Percentiles rank a stretch among this genome's conserved stretches.
Evolutionary conservation across 2,797 vertebrate species (phyloP).

Genomic region (Mormyrus hasselquistii): DNA sequence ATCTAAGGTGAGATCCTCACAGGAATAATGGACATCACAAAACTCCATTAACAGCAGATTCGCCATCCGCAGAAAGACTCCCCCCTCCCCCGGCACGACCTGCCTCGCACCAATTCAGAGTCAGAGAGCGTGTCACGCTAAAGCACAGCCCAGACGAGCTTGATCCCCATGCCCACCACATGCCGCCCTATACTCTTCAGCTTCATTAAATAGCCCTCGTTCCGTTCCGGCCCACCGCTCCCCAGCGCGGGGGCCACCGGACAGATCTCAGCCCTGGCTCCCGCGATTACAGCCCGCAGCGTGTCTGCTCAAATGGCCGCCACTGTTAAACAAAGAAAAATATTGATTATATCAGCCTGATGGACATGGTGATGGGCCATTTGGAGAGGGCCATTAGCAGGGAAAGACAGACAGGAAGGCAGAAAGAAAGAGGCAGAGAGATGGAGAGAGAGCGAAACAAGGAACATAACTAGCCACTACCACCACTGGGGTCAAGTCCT

Average conservation of each 20-base stretch:
- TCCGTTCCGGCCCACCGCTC: neutral
- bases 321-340: constrained; percentile 52
- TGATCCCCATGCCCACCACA: neutral
- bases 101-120: neutral
- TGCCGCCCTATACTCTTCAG: neutral
- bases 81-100: neutral
- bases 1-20: neutral
- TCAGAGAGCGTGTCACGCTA: neutral
- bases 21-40: neutral
- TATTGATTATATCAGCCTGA: constrained; percentile 60
- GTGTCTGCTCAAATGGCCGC: constrained; percentile 66
- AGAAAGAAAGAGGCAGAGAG: neutral
- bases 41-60: neutral
- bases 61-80: too few relatives aligned
- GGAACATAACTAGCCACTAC: neutral
- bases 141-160: neutral
- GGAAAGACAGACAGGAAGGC: neutral
- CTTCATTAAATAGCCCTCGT: constrained; percentile 6
- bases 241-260: neutral
- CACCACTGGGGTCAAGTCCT: neutral
- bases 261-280: neutral
- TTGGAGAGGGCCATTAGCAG: neutral
- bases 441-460: neutral
- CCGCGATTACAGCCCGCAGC: constrained; percentile 70
- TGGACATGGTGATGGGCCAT: neutral